Evolutionary conservation across 92 coral and sea anemone genomes (phyloP), one percentile per base, ranked within the genome.

Genomic region (Paragorgia papillata): DNA sequence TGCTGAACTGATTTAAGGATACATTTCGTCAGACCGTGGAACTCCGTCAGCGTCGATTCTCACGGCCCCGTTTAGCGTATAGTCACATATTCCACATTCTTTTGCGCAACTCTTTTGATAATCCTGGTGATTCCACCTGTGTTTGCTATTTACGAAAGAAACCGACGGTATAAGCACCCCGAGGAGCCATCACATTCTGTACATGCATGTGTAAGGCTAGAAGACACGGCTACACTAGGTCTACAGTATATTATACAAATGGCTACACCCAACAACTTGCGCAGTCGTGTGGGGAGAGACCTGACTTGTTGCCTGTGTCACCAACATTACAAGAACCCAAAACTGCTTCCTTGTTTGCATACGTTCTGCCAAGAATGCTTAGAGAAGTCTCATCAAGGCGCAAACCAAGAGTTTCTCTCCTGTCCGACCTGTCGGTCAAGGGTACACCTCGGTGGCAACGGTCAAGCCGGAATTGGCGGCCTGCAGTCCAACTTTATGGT

Each of bases 341-440:
- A 68, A 49, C 59, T 68, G 1, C 59, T 68, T 1, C 75, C 75
- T 5, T 68, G 75, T 68, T 53, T 68, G 22, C 75, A 68, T 40
- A 68, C 75, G 14, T 68, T 68, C 33, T 68, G 75, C 34, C 75
- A 68, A 30, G 75, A 68, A 68, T 68, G 75, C 43, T 44, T 68
- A 51, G 75, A 68, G 35, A 68, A 68, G n/a, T 50, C 75, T 2
- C 58, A 68, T 37, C 28, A 68, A 13, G 46, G 14, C 53, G 62
- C 53, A 30, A 68, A 68, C 58, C 33, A 68, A 20, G 15, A 58
- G 1, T 46, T 21, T 26, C 58, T 68, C 1, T 24, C 41, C 41
- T 93, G 97, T 59, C 97, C 97, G 51, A 89, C 97, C 0, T 93
- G 97, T 68, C 83, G 94, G 35, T 76, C 93, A 0, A 10, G 59